Evolutionary conservation across 2,888 invertebrate species (phyloP).

Genomic region (Harpagoxenus sublaevis): DNA sequence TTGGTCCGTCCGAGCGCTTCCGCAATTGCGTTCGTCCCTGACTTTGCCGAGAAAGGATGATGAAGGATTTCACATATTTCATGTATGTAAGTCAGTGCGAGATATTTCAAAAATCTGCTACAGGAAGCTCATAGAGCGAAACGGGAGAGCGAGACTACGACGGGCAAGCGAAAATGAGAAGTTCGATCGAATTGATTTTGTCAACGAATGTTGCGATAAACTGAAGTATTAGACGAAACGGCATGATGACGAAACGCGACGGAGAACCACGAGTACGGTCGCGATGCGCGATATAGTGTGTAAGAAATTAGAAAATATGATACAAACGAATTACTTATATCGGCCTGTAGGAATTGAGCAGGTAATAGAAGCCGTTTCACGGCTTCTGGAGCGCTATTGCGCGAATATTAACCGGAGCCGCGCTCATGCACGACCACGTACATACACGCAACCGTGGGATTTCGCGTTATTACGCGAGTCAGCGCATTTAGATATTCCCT

Average conservation of each 20-base stretch:
- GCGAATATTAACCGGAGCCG: conserved; percentile 37
- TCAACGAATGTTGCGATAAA: background rate
- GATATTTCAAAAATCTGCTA: conserved; percentile 60
- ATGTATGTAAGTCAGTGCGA: conserved; percentile 54
- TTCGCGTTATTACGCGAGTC: conserved; percentile 69
- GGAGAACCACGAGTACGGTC: background rate
- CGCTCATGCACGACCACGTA: conserved; percentile 38
- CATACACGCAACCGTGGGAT: conserved; percentile 63
- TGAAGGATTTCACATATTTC: conserved; percentile 56
- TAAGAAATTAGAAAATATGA: conserved; percentile 4
- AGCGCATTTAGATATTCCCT: conserved; percentile 65
- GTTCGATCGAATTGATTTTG: background rate
- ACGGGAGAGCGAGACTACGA: background rate
- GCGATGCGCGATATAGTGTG: background rate
- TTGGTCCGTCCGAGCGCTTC: conserved; percentile 64
- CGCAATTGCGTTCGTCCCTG: conserved; percentile 47
- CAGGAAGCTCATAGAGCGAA: conserved; percentile 3
- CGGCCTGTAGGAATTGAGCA: conserved; percentile 6
- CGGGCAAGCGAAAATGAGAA: background rate
- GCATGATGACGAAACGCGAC: background rate
- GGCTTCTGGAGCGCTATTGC: conserved; percentile 37
- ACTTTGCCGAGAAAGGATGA: conserved; percentile 53
- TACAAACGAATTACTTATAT: conserved; percentile 1
- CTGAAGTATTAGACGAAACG: background rate
- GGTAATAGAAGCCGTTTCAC: conserved; percentile 36